Conservation (phyloP, 2,113 vertebrate species). For the Pseudois nayaur region DNA sequence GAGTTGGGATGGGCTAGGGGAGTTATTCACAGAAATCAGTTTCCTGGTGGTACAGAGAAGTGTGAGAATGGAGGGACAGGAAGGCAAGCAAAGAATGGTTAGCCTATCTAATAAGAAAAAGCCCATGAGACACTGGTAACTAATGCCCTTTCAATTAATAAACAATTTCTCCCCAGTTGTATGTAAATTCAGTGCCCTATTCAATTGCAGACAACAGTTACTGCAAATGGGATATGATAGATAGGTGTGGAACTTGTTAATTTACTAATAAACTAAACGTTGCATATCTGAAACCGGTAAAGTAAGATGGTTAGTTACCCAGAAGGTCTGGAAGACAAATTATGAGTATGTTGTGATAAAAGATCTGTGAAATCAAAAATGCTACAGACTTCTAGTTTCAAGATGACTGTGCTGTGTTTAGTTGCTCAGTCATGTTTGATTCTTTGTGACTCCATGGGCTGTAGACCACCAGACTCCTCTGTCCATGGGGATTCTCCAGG, state of each 20-base stretch:
- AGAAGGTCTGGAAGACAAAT: neutral
- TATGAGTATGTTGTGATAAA: neutral
- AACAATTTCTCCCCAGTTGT: neutral
- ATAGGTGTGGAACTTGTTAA: constrained; percentile 16
- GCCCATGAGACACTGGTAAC: neutral
- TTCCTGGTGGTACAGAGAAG: neutral
- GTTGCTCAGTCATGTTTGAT: neutral
- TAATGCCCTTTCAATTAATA: neutral
- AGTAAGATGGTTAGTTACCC: neutral
- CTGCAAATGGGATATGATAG: neutral
- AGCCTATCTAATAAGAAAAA: neutral
- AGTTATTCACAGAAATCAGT: neutral
- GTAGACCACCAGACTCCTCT: neutral
- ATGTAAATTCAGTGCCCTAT: neutral
- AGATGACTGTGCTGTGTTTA: neutral
- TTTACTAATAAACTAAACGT: constrained; percentile 2
- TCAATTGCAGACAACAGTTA: neutral
- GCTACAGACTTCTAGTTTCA: neutral
- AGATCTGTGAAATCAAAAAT: neutral
- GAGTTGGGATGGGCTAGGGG: neutral
- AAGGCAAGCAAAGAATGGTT: neutral
- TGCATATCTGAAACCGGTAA: neutral
- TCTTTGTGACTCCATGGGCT: neutral
- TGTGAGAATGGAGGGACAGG: neutral
- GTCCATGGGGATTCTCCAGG: neutral